Evolutionary conservation across 2,888 invertebrate species (phyloP), one percentile per base, ranked within the genome.

Genomic region (Coenonympha arcania): DNA sequence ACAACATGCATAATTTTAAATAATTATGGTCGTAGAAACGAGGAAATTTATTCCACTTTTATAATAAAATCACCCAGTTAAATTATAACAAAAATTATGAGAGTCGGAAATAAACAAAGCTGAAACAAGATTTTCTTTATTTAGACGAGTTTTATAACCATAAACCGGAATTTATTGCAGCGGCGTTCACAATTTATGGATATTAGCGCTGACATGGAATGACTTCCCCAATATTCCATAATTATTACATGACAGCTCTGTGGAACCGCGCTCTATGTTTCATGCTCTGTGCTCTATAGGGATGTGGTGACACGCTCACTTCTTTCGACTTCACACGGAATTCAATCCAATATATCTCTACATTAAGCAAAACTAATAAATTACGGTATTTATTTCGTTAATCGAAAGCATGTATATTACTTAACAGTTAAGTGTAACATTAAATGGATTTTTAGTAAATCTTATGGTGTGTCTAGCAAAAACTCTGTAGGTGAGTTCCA

Each of bases 221-320:
- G 36, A 51, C 51, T 47, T 51, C 51, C 51, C 37, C 16, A 52
- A 43, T 39, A 43, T 33, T 37, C 37, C 44, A 50, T 50, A 44
- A 50, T 50, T 39, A 43, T 43, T 22, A 43, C 28, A 28, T 22
- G 48, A 48, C 42, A 42, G 36, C 8, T 34, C 20, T 11, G 28
- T 48, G 4, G 33, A 33, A 13, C 30, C 20, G 19, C 2, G 15
- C 4, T 18, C 15, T 9, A n/a, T n/a, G n/a, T n/a, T n/a, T n/a
- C n/a, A n/a, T n/a, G 15, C 4, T 18, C 15, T 9, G 2, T 6
- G 1, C 37, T 28, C 5, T 2, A 18, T 24, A 33, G 16, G 16
- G 18, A 9, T 8, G 16, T 16, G 9, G 16, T 3, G 1, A 31
- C 13, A 2, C 31, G 31, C 31, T 31, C 24, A 26, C 8, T 9